Evolutionary conservation across 2,888 invertebrate species (phyloP).

Genomic region (Palloptera scutellata): DNA sequence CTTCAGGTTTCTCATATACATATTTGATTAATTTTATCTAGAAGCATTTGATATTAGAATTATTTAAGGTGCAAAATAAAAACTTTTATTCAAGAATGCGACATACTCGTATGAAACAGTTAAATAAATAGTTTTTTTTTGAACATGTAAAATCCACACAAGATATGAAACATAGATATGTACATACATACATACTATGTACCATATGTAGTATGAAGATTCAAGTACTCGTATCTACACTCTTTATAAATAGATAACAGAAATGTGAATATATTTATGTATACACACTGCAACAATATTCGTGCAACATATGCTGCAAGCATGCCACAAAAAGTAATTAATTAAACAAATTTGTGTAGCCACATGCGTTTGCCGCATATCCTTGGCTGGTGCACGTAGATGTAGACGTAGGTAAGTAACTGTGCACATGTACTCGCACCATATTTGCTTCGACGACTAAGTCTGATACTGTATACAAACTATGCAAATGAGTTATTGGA

Average conservation of each 20-base stretch:
- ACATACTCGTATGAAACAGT: too few species aligned
- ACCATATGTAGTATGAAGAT: not conserved
- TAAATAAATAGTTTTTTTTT: not conserved
- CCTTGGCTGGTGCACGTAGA: not conserved
- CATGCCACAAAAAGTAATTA: constrained; percentile 16
- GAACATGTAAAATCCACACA: not conserved
- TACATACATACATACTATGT: not conserved
- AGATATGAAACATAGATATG: not conserved
- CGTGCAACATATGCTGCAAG: constrained; percentile 11
- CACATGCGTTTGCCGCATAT: not conserved
- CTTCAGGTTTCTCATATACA: too few species aligned
- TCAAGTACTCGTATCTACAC: not conserved
- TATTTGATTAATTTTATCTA: too few species aligned
- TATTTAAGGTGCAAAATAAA: too few species aligned
- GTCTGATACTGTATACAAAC: not conserved
- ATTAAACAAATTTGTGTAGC: constrained; percentile 16
- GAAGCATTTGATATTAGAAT: too few species aligned
- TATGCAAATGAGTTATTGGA: too few species aligned
- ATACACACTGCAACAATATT: not conserved
- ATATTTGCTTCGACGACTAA: not conserved
- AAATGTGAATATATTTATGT: not conserved
- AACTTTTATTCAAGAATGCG: too few species aligned
- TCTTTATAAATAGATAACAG: not conserved
- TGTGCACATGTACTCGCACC: too few species aligned
- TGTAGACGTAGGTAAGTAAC: too few species aligned